Conservation (phyloP, 1,140 invertebrate species). For the Nebria ingens region DNA sequence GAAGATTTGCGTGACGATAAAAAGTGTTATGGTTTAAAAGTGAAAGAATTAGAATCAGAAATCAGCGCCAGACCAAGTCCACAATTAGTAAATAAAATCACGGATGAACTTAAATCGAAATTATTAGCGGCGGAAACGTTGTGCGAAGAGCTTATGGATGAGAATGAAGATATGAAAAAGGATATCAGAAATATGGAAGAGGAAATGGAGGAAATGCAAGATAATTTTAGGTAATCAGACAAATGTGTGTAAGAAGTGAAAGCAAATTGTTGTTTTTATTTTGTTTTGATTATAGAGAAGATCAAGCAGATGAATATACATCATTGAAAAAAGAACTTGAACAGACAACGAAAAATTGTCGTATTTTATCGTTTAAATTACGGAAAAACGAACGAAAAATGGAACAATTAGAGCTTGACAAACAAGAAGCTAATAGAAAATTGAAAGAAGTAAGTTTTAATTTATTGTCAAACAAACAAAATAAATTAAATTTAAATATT, state of each 20-base stretch:
- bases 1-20: slow-evolving; percentile 76
- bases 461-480: not conserved
- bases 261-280: slow-evolving; percentile 4
- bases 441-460: slow-evolving; percentile 46
- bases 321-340: slow-evolving; percentile 86
- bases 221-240: slow-evolving; percentile 67
- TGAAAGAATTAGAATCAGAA: slow-evolving; percentile 63
- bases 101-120: slow-evolving; percentile 67
- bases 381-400: slow-evolving; percentile 87
- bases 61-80: slow-evolving; percentile 42
- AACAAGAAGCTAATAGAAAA: slow-evolving; percentile 58
- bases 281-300: slow-evolving; percentile 54
- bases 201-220: slow-evolving; percentile 97
- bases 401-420: slow-evolving; percentile 83
- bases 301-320: slow-evolving; percentile 96
- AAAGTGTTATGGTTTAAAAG: slow-evolving; percentile 55
- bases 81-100: slow-evolving; percentile 42
- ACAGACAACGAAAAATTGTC: slow-evolving; percentile 94
- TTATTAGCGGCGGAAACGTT: slow-evolving; percentile 74
- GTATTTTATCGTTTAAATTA: slow-evolving; percentile 96
- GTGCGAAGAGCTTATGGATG: slow-evolving; percentile 88
- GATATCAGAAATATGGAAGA: slow-evolving; percentile 88
- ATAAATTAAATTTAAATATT: not conserved
- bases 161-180: slow-evolving; percentile 91
- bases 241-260: slow-evolving; percentile 10